Conservation (phyloP, 2,113 vertebrate genomes). For the Sminthopsis crassicaudata region DNA sequence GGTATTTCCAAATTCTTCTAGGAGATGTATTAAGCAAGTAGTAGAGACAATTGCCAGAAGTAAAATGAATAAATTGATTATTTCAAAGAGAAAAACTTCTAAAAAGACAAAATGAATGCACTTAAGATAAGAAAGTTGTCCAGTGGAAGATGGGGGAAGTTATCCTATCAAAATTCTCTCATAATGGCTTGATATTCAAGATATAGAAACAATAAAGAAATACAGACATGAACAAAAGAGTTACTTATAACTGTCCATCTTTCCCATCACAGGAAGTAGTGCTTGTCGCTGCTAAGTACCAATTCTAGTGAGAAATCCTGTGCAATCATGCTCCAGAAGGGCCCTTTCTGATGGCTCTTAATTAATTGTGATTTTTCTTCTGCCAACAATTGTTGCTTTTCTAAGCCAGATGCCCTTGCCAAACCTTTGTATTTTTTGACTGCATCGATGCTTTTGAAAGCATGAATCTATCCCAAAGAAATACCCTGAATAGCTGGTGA, state of each 20-base stretch:
- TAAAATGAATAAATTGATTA: too few relatives aligned
- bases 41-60: too few relatives aligned
- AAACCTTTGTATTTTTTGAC: neutral
- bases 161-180: too few relatives aligned
- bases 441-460: neutral
- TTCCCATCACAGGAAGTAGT: neutral
- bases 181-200: too few relatives aligned
- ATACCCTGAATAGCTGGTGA: neutral
- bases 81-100: too few relatives aligned
- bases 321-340: neutral
- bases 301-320: neutral
- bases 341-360: neutral
- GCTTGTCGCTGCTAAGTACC: neutral
- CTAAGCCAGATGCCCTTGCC: neutral
- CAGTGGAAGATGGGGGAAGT: too few relatives aligned
- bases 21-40: too few relatives aligned
- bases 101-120: too few relatives aligned
- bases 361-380: neutral
- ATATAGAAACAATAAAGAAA: too few relatives aligned
- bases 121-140: too few relatives aligned
- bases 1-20: too few relatives aligned
- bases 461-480: neutral
- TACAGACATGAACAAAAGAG: too few relatives aligned
- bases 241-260: neutral
- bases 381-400: neutral